Evolutionary conservation across 1,140 invertebrate species (phyloP), one percentile per base, ranked within the genome.

Genomic region (Drosophila nikananu): DNA sequence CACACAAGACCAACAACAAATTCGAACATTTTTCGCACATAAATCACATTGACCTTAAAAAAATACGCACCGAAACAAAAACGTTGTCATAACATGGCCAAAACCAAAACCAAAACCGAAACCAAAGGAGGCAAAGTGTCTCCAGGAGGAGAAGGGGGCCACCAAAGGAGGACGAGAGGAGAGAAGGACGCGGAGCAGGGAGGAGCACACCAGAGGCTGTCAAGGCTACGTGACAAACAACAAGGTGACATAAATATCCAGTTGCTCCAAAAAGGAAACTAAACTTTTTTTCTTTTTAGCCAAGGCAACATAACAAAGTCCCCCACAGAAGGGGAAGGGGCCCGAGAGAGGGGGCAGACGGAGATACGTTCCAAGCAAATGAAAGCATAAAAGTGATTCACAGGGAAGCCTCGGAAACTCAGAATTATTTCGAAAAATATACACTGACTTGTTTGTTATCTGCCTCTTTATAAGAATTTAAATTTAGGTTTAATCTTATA

Each of bases 171-270:
- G 49, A 27, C 48, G 25, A 21, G 12, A n/a, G 27, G 46, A 25
- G 6, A 35, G n/a, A 15, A 19, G 44, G 48, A 52, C 27, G 27
- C 49, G 27, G 23, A 12, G 19, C 52, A 9, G 41, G 30, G 57
- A 59, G 35, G 58, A 12, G 35, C 66, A 37, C 52, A 39, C 52
- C 52, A 39, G 54, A 51, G 70, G 70, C 60, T 68, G 75, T 77
- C 75, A 77, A 77, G 75, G 75, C 75, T 77, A 77, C 73, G 75
- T 77, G 75, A 77, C 63, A 77, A 80, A 80, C 70, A 87, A 83
- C 73, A 89, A 83, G 84, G 84, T 87, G 84, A 87, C 84, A 87
- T 89, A 89, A 87, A 89, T 87, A 87, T 89, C 73, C 84, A 83
- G 80, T 84, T 89, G 77, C 76, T 73, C 70, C 61, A 81, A 79